These are phyloP conservation scores for Parotocinclus haroldoi DNA, from an alignment of 2,797 vertebrate genomes.

Conservation along the genomic window DNA sequence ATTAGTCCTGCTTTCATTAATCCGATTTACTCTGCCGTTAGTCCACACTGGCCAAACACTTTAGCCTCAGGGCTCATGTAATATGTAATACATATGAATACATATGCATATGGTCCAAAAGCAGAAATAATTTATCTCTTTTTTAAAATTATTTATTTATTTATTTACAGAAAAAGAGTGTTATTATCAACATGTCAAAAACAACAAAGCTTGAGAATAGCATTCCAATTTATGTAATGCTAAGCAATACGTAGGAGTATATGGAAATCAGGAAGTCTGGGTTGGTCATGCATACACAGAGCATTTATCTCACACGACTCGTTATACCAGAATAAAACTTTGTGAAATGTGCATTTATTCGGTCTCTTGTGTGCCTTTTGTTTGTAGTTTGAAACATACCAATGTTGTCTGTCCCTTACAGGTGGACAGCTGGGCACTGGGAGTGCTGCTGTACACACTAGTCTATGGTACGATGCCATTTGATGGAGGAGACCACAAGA, in stretches of 20 bases:
- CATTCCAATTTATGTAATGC: neutral
- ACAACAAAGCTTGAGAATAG: neutral
- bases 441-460: slow-evolving; percentile 95
- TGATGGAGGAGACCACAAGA: slow-evolving; percentile 96
- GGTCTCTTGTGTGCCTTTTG: slow-evolving; percentile 9
- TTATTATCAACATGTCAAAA: neutral
- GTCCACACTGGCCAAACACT: no score
- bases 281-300: neutral
- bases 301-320: neutral
- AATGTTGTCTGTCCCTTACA: slow-evolving; percentile 52
- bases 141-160: no score
- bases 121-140: no score
- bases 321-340: neutral
- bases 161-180: no score
- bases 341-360: slow-evolving; percentile 14
- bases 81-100: neutral
- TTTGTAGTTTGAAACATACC: slow-evolving; percentile 16
- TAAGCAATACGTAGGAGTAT: neutral
- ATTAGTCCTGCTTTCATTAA: slow-evolving; percentile 25
- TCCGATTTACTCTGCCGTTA: neutral
- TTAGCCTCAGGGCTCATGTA: neutral
- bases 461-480: slow-evolving; percentile 99
- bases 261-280: neutral
- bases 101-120: slow-evolving; percentile 8
- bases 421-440: slow-evolving; percentile 99